Conservation (phyloP, 2,113 vertebrate species). For the Nesoenas mayeri region DNA sequence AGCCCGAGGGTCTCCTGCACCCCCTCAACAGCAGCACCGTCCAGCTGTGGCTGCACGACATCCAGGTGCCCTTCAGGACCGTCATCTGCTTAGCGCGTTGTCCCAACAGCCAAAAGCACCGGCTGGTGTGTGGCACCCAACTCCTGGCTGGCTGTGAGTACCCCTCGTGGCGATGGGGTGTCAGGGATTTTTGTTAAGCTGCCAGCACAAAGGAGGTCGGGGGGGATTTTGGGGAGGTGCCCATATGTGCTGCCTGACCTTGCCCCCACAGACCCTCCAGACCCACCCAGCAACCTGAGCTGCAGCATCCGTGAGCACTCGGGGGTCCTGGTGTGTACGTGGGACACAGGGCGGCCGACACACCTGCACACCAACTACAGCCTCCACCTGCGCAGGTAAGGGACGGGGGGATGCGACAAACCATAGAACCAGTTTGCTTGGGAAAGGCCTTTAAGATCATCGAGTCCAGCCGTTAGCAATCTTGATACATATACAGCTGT, state of each 20-base stretch:
- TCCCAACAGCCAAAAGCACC: fast-evolving
- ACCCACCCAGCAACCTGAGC: slow-evolving; percentile 62
- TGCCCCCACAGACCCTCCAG: slow-evolving; percentile 68
- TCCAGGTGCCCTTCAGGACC: not conserved
- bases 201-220: no score
- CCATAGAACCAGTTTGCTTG: no score
- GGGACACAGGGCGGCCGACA: slow-evolving; percentile 49
- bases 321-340: slow-evolving; percentile 56
- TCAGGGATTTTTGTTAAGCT: no score
- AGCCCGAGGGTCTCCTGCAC: fast-evolving
- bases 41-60: not conserved
- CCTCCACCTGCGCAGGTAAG: slow-evolving; percentile 71
- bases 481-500: no score
- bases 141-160: slow-evolving; percentile 77
- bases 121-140: slow-evolving; percentile 62
- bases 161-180: no score
- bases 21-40: slow-evolving; percentile 48
- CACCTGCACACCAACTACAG: slow-evolving; percentile 51
- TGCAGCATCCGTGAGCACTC: slow-evolving; percentile 69
- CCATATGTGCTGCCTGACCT: not conserved
- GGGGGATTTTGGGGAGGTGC: not conserved
- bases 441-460: no score
- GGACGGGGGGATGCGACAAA: fast-evolving
- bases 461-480: no score
- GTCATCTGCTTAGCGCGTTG: slow-evolving; percentile 51